A percentile compares a stretch with the other conserved stretches of the same genome.
Conservation (phyloP, 2,797 vertebrate species). For the Carapus acus region DNA sequence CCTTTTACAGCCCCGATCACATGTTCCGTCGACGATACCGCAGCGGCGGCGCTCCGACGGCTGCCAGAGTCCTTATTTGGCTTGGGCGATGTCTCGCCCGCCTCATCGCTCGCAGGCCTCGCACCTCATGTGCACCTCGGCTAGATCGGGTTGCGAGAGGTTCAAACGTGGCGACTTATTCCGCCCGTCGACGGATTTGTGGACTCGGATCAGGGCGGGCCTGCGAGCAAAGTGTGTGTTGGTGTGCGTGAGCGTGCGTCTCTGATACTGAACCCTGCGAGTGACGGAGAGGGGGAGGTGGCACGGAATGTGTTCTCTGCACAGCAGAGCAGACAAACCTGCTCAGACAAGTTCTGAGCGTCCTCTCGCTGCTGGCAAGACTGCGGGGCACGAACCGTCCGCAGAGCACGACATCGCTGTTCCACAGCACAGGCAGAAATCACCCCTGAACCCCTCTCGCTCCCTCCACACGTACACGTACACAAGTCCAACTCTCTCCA, state of each 20-base stretch:
- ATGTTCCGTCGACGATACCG: too few relatives aligned
- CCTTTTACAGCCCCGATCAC: too few relatives aligned
- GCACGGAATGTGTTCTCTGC: constrained; percentile 42
- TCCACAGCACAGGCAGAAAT: not conserved
- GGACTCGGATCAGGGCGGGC: not conserved
- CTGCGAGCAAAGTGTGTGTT: not conserved
- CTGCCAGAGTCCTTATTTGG: not conserved
- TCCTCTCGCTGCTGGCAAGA: not conserved
- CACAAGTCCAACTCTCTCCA: not conserved
- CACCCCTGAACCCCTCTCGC: too few relatives aligned
- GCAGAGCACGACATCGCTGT: not conserved
- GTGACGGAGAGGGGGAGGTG: constrained; percentile 26
- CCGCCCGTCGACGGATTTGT: constrained; percentile 9
- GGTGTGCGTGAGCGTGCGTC: constrained; percentile 10
- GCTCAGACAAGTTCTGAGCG: constrained; percentile 37
- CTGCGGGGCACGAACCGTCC: not conserved
- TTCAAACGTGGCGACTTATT: too few relatives aligned
- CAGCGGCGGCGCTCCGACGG: too few relatives aligned
- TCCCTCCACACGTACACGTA: too few relatives aligned
- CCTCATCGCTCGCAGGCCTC: constrained; percentile 8
- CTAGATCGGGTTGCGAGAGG: too few relatives aligned
- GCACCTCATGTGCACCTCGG: not conserved
- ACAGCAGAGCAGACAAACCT: constrained; percentile 30
- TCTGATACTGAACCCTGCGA: constrained; percentile 17
- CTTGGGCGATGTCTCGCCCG: not conserved